Percentiles rank a stretch among this genome's conserved stretches.
These are phyloP conservation scores for Cyanocitta stelleri DNA, from an alignment of 2,113 vertebrate genomes.

Conservation along the genomic window DNA sequence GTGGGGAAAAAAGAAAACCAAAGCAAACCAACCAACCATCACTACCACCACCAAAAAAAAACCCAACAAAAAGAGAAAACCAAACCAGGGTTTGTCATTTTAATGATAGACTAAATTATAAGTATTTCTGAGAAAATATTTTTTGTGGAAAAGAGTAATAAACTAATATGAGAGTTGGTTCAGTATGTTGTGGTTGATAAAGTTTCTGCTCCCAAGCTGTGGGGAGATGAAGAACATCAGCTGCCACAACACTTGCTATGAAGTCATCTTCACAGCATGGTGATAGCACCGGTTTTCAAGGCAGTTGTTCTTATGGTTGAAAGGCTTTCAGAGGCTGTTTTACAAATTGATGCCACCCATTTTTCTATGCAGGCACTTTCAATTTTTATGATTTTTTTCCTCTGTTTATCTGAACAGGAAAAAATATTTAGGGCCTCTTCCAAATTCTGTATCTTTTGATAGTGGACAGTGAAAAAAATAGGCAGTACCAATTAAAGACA, in stretches of 20 bases:
- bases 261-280: not conserved
- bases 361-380: not conserved
- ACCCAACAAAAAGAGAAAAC: not conserved
- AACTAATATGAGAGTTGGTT: not conserved
- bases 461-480: not conserved
- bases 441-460: not conserved
- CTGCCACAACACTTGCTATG: not conserved
- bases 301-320: not conserved
- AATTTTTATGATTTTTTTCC: rapidly evolving
- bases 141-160: not conserved
- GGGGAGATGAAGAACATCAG: not conserved
- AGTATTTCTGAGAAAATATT: not conserved
- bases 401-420: not conserved
- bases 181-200: not conserved
- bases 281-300: not conserved
- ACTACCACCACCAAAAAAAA: too few relatives aligned
- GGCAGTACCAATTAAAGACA: not conserved
- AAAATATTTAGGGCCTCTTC: not conserved
- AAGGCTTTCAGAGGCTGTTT: not conserved
- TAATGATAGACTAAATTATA: not conserved
- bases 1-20: rapidly evolving
- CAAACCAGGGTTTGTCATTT: not conserved
- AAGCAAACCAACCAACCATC: not conserved
- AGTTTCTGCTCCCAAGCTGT: not conserved
- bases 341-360: not conserved